Conservation (phyloP, 2,113 vertebrate genomes). For the Malurus melanocephalus region DNA sequence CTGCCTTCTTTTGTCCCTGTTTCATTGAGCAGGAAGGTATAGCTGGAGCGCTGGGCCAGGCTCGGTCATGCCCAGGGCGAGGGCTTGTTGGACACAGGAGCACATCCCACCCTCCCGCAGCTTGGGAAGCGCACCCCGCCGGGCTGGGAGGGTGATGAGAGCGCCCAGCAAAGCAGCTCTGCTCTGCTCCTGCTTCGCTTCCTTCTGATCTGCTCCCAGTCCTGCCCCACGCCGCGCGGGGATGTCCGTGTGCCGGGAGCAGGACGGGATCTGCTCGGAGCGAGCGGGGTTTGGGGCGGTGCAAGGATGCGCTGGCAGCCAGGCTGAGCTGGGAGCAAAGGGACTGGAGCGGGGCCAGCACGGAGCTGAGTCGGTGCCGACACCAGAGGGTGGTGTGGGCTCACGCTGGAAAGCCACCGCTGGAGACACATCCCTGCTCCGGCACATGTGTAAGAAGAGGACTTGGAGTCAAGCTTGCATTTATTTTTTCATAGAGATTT, state of each 20-base stretch:
- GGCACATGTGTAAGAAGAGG: neutral
- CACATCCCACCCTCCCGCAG: rapidly evolving
- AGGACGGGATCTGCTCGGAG: neutral
- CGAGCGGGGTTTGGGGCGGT: neutral
- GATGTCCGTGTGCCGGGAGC: neutral
- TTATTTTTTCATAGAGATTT: constrained; percentile 40
- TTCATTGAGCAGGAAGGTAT: neutral
- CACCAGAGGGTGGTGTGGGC: constrained; percentile 8
- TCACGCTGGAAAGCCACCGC: neutral
- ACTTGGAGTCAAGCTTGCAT: neutral
- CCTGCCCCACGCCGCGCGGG: neutral
- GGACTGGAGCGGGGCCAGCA: neutral
- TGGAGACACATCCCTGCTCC: neutral
- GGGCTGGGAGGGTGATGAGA: neutral
- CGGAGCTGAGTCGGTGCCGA: neutral
- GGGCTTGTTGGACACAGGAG: neutral
- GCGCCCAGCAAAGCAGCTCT: neutral
- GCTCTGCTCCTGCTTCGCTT: neutral
- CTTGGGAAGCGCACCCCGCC: neutral
- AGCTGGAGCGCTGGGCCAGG: neutral
- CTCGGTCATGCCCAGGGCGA: rapidly evolving
- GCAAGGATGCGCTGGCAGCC: neutral
- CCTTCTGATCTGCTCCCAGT: neutral
- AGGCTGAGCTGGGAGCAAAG: neutral
- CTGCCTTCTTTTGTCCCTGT: neutral